Base-by-base conservation (phyloP, 2,113 vertebrate genomes). In the Dissostichus mawsoni region DNA sequence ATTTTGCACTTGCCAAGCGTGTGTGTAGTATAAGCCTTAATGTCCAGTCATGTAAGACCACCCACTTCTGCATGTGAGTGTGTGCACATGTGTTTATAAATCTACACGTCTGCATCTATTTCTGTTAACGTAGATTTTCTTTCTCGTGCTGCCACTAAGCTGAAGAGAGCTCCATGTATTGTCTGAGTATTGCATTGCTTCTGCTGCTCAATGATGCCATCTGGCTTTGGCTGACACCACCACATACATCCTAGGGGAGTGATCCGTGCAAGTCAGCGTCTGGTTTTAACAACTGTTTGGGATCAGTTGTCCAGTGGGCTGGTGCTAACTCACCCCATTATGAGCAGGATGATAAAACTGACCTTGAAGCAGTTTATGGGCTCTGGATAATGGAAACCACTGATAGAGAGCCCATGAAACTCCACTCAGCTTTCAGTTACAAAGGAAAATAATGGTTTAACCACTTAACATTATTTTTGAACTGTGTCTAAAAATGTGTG, bases 171-270 rank as follows among this genome's bases (percentile, higher is more conserved):
- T 66, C 16, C 45, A 65, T 69, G 56, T 66, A 10, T 45, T 74
- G 16, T 76, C 17, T 62, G 14, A 58, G 29, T 41, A 2, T 59
- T 65, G 29, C n/a, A 2, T 11, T 63, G 16, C 80, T 68, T 71
- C 36, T 79, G 48, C 68, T 92, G 87, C 92, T 94, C 94, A 86
- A 93, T 89, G 92, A 91, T 94, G 93, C 92, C 94, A 93, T 94
- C 94, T 94, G 90, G 91, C 91, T 93, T 91, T 78, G 69, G 73
- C 70, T 14, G 25, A 36, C 59, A 71, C 66, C 76, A 70, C 59
- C 70, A 17, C 84, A 86, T 55, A 75, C 77, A 67, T 86, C 87
- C 76, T 63, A 11, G 36, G 83, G 82, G 91, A 87, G 78, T 84
- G 56, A 89, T 88, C 78, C 10, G 11, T 47, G 82, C 82, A 44